phyloP scores from a whole-genome alignment of 1,140 invertebrate genomes.

The Sarcophaga peregrina region DNA sequence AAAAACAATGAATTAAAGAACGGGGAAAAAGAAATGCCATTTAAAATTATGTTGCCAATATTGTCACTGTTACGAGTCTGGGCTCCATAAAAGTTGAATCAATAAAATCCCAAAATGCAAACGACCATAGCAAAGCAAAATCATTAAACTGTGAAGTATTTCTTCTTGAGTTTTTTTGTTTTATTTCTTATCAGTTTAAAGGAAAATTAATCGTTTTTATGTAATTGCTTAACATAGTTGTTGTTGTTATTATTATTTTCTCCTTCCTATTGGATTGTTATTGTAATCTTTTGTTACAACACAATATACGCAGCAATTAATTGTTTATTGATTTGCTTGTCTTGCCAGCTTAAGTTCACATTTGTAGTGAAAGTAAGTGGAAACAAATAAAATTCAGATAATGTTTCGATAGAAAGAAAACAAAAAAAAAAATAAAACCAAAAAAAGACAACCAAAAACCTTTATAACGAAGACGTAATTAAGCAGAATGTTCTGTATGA shows the following conservation, averaged over 20 bases:
- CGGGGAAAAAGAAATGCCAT: no score
- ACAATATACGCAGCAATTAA: neutral
- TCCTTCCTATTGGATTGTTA: no score
- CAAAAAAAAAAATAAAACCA: no score
- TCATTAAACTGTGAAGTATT: neutral
- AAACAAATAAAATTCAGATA: no score
- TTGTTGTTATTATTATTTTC: neutral
- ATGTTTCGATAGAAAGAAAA: no score
- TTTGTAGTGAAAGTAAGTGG: no score
- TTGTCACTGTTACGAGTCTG: no score
- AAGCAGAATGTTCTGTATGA: no score
- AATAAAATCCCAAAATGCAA: neutral
- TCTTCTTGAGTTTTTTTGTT: neutral
- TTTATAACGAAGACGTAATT: no score
- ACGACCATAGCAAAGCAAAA: neutral
- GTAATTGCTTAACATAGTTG: neutral
- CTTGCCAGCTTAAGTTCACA: neutral
- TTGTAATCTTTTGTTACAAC: neutral
- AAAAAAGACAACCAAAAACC: no score
- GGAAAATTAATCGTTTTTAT: slow-evolving; percentile 3
- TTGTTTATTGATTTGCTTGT: neutral
- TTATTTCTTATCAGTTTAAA: neutral
- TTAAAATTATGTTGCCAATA: no score
- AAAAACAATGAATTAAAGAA: no score
- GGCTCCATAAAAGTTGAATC: neutral